Conservation (phyloP, 2,797 vertebrate species). For the Peromyscus eremicus region DNA sequence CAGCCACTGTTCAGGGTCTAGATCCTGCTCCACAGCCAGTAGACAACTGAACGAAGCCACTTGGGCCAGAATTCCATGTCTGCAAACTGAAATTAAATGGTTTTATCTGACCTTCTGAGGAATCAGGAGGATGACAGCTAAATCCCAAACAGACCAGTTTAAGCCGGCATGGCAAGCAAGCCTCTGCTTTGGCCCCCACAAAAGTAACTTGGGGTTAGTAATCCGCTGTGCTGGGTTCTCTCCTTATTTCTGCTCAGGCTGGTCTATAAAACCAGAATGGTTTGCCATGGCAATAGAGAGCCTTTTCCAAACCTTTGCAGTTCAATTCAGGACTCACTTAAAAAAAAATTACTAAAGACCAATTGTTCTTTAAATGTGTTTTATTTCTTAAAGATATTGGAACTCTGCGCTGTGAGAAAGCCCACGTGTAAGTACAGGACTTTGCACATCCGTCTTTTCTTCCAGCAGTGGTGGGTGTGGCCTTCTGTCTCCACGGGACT, state of each 20-base stretch:
- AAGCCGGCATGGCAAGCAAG: not conserved
- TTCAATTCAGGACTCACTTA: not conserved
- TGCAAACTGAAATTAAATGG: not conserved
- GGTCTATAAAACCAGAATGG: not conserved
- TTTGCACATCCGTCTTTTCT: not conserved
- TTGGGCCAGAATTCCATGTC: not conserved
- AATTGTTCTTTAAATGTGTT: not conserved
- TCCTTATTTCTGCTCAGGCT: not conserved
- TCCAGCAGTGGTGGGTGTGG: not conserved
- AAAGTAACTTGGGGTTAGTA: not conserved
- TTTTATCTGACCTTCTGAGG: not conserved
- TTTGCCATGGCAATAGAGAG: not conserved
- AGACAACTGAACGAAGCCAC: not conserved
- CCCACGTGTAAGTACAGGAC: not conserved
- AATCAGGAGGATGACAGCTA: not conserved
- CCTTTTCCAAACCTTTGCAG: not conserved
- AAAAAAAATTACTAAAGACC: not conserved
- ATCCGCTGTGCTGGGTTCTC: no score
- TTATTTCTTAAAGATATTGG: not conserved
- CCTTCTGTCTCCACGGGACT: not conserved
- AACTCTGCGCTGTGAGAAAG: not conserved
- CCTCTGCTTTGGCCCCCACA: not conserved
- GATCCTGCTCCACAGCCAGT: not conserved
- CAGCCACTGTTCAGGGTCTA: not conserved
- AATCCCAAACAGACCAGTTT: not conserved